Percentiles rank a stretch among this genome's conserved stretches.
These are phyloP conservation scores for Phenganax subtilis DNA, from an alignment of 92 coral and sea anemone genomes.

Conservation along the genomic window DNA sequence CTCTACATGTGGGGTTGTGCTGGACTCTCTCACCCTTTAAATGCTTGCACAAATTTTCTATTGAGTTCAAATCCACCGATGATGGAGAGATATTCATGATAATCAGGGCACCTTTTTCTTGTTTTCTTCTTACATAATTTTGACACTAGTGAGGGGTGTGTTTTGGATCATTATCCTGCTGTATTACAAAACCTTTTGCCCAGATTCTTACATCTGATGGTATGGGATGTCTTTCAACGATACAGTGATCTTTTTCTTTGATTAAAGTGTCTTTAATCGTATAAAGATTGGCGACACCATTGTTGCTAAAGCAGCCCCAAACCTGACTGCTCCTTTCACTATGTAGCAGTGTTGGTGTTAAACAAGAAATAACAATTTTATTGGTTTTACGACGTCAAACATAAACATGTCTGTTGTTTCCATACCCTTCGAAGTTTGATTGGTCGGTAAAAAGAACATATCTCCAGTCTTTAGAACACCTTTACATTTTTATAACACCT, in stretches of 20 bases:
- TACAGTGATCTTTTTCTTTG: not conserved
- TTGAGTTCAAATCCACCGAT: not conserved
- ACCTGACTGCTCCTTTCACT: no score
- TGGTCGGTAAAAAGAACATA: no score
- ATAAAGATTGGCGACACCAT: no score
- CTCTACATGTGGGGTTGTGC: slow-evolving; percentile 7
- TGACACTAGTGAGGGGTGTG: not conserved
- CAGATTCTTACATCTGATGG: not conserved
- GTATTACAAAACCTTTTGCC: not conserved
- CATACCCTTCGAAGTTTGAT: no score
- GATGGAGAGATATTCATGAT: not conserved
- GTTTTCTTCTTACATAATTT: not conserved
- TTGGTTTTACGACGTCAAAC: no score
- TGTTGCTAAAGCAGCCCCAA: no score
- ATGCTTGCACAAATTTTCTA: not conserved
- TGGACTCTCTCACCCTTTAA: slow-evolving; percentile 11
- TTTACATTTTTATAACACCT: no score
- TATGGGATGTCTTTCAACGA: not conserved
- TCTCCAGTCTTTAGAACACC: no score
- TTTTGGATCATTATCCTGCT: slow-evolving; percentile 1
- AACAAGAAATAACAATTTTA: no score
- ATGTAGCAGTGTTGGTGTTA: no score
- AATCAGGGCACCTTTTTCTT: slow-evolving; percentile 10
- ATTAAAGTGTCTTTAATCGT: no score
- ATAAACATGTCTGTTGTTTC: no score